Percentiles rank a stretch among this genome's conserved stretches.
These are phyloP conservation scores for Pangasius krempfi DNA, from an alignment of 2,797 vertebrate genomes.

Conservation along the genomic window DNA sequence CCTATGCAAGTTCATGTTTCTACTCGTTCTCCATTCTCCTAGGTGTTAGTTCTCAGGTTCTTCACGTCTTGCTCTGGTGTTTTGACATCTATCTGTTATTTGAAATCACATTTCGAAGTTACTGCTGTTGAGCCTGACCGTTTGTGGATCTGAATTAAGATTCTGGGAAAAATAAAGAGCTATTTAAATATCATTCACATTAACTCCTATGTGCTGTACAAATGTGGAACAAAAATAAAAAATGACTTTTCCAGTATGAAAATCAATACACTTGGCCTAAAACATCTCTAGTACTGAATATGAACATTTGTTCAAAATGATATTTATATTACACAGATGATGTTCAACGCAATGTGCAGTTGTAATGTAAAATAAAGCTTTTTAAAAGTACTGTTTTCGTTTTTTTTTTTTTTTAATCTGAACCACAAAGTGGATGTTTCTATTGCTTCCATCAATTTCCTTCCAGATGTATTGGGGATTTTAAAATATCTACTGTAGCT, in stretches of 20 bases:
- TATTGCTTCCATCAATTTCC: no score
- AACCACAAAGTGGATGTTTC: not conserved
- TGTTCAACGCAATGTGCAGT: not conserved
- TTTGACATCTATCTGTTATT: not conserved
- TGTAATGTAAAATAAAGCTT: not conserved
- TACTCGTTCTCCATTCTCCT: not conserved
- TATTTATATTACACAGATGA: not conserved
- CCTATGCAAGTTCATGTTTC: not conserved
- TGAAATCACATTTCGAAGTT: not conserved
- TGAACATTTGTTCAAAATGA: not conserved
- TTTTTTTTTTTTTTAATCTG: not conserved
- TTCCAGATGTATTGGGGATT: not conserved
- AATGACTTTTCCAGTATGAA: not conserved
- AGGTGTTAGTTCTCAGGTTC: not conserved
- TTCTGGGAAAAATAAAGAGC: not conserved
- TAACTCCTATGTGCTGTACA: not conserved
- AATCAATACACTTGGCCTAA: not conserved
- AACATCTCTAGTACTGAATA: not conserved
- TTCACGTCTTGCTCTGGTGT: not conserved
- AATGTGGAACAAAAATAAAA: not conserved
- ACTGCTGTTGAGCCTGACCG: not conserved
- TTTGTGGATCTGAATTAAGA: not conserved
- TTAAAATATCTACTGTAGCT: not conserved
- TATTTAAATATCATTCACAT: not conserved
- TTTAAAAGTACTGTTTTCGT: not conserved